Conservation (phyloP, 2,888 invertebrate species). For the Ennomos erosarius region DNA sequence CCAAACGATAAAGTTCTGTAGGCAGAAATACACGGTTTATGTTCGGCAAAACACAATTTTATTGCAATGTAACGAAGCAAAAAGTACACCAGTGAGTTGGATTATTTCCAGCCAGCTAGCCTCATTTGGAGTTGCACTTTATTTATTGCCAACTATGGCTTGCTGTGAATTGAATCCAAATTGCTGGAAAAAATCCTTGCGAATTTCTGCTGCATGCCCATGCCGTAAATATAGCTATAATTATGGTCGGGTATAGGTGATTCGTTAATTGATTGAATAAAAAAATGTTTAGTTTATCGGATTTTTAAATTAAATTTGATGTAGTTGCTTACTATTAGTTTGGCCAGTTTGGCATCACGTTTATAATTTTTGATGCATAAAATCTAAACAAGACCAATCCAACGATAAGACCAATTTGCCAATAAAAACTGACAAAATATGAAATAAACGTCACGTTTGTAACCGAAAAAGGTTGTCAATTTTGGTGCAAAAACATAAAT, state of each 20-base stretch:
- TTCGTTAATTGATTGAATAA: no score
- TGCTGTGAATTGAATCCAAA: slow-evolving; percentile 76
- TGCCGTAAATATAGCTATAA: slow-evolving; percentile 34
- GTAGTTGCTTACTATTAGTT: no score
- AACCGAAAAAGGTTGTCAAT: slow-evolving; percentile 30
- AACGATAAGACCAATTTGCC: slow-evolving; percentile 7
- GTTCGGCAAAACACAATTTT: slow-evolving; percentile 54
- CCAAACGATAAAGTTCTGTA: slow-evolving; percentile 38
- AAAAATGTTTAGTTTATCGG: no score
- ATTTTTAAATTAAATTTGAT: no score
- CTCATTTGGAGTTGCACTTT: slow-evolving; percentile 76
- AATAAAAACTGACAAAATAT: slow-evolving; percentile 14
- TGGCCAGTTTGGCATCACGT: no score
- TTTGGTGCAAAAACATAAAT: slow-evolving; percentile 36
- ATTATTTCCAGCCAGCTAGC: slow-evolving; percentile 72
- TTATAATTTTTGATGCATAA: no score
- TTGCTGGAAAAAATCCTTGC: slow-evolving; percentile 65
- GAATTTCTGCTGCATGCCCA: slow-evolving; percentile 46
- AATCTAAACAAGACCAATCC: no score
- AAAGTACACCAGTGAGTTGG: slow-evolving; percentile 68
- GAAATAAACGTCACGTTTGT: slow-evolving; percentile 15
- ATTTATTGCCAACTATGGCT: slow-evolving; percentile 71
- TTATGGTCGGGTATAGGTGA: not conserved
- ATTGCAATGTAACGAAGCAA: slow-evolving; percentile 67
- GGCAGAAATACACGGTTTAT: slow-evolving; percentile 45